phyloP scores from a whole-genome alignment of 2,797 vertebrate species.

The Microctenopoma steveboyesi region DNA sequence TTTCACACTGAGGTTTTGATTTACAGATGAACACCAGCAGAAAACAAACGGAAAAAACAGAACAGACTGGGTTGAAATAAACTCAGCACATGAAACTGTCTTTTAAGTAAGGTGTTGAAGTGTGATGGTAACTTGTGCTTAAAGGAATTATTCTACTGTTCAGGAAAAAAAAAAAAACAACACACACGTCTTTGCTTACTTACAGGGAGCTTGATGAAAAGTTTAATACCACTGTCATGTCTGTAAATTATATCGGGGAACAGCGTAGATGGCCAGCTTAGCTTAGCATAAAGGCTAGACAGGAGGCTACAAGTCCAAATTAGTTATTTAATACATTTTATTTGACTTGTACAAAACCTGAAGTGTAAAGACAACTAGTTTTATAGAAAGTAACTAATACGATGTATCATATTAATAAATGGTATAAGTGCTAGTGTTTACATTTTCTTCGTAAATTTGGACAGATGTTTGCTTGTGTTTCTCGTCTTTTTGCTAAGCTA shows the following conservation, averaged over 20 bases:
- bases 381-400: too few species aligned
- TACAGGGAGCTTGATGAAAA: neutral
- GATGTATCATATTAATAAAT: too few species aligned
- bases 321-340: too few species aligned
- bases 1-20: constrained; percentile 34
- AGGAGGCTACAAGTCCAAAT: too few species aligned
- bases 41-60: neutral
- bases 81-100: constrained; percentile 4
- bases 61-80: neutral
- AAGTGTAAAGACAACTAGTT: too few species aligned
- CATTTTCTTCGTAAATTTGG: too few species aligned
- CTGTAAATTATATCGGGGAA: too few species aligned
- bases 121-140: constrained; percentile 26
- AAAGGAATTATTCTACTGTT: constrained; percentile 1
- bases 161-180: neutral
- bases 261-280: too few species aligned
- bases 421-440: neutral
- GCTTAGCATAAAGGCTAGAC: too few species aligned
- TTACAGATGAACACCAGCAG: constrained; percentile 39
- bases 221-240: neutral
- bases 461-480: neutral
- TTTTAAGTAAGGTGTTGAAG: constrained; percentile 3
- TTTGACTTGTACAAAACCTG: too few species aligned
- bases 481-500: neutral
- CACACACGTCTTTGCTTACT: neutral